Conservation (phyloP, 92 coral and sea anemone genomes). For the Epizoanthus ramosus region DNA sequence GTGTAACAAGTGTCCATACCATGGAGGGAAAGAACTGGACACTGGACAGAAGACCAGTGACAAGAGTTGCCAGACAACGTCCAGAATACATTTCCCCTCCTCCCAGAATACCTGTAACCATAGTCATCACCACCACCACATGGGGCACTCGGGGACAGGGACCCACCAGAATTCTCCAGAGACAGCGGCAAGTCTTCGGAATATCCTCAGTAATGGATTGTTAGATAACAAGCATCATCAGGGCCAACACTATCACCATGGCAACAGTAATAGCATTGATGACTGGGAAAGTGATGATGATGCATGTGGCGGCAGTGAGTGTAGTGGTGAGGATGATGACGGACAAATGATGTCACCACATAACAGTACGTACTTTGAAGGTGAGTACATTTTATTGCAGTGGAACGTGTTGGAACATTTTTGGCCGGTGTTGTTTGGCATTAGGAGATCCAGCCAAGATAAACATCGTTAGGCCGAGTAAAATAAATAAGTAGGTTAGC, state of each 20-base stretch:
- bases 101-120: constrained; percentile 58
- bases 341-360: constrained; percentile 48
- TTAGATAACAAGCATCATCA: constrained; percentile 42
- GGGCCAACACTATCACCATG: constrained; percentile 49
- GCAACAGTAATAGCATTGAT: constrained; percentile 43
- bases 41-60: constrained; percentile 53
- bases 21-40: constrained; percentile 61
- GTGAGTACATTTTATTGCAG: background rate
- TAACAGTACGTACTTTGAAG: constrained; percentile 41
- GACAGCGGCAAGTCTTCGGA: constrained; percentile 40
- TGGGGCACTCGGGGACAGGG: constrained; percentile 5
- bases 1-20: constrained; percentile 63
- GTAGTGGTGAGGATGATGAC: constrained; percentile 50
- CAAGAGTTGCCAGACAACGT: constrained; percentile 61
- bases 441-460: too few relatives aligned
- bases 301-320: constrained; percentile 54
- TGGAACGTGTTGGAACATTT: too few relatives aligned
- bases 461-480: too few relatives aligned
- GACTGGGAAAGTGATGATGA: constrained; percentile 71
- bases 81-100: constrained; percentile 48
- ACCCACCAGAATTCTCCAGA: constrained; percentile 27
- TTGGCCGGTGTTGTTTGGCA: too few relatives aligned
- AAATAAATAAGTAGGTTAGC: too few relatives aligned
- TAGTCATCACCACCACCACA: constrained; percentile 45
- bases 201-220: constrained; percentile 56